A percentile compares a stretch with the other conserved stretches of the same genome.
Conservation (phyloP, 2,113 vertebrate species). For the Glaucomys volans region DNA sequence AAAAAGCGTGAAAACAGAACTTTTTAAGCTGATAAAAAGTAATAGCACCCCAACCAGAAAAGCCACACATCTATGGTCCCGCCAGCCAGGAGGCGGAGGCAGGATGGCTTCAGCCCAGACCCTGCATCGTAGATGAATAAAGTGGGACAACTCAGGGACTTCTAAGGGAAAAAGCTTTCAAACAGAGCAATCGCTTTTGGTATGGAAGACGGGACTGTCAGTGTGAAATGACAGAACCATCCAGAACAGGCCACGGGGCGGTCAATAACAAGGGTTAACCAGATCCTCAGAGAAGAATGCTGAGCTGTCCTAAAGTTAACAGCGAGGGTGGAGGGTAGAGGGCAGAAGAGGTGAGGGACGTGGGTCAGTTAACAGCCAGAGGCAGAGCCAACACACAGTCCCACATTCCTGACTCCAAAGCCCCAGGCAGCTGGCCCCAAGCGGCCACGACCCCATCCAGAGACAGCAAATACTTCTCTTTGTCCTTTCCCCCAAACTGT, state of each 20-base stretch:
- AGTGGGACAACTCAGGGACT: background rate
- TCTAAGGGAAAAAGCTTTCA: background rate
- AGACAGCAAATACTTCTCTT: no score
- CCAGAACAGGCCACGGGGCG: background rate
- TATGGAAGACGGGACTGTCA: background rate
- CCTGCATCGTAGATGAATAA: background rate
- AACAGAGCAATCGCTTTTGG: background rate
- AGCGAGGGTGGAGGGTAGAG: background rate
- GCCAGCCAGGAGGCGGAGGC: background rate
- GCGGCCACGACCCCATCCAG: no score
- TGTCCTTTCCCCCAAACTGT: no score
- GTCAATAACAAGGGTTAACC: background rate
- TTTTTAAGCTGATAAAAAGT: background rate
- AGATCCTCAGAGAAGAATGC: background rate
- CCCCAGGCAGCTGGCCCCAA: no score
- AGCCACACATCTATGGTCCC: no score
- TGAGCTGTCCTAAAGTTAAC: background rate
- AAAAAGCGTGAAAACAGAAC: background rate
- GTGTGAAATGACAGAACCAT: background rate
- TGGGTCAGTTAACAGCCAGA: no score
- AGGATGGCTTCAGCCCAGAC: background rate
- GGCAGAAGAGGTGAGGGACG: background rate
- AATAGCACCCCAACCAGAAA: background rate
- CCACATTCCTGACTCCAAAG: no score
- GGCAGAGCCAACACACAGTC: no score